A percentile compares a stretch with the other conserved stretches of the same genome.
Evolutionary conservation across 2,888 invertebrate genomes (phyloP).

Genomic region (Tiliacea aurago): DNA sequence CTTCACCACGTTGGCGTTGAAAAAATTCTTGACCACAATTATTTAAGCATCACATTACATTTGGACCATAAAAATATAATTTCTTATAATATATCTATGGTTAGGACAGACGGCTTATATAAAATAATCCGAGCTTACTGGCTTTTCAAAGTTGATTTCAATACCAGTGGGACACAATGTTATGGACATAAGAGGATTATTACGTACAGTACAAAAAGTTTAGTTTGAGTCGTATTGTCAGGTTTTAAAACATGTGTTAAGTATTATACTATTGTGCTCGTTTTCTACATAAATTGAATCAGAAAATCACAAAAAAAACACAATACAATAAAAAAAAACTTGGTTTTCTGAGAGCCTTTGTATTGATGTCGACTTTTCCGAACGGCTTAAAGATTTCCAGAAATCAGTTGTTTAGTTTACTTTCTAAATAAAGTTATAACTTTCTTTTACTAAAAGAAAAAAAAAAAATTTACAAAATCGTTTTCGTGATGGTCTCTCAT

Average conservation of each 20-base stretch:
- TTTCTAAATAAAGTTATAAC: neutral
- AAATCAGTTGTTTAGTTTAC: neutral
- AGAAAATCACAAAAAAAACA: neutral
- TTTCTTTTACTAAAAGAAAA: neutral
- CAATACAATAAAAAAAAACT: neutral
- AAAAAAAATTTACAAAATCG: neutral
- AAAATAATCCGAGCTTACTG: neutral
- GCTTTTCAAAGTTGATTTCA: neutral
- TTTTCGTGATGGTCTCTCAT: neutral
- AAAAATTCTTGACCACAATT: neutral
- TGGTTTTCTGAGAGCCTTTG: neutral
- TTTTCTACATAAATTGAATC: neutral
- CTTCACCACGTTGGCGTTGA: neutral
- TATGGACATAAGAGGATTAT: constrained; percentile 31
- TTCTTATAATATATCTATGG: no score
- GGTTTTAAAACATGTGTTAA: constrained; percentile 1
- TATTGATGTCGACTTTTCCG: neutral
- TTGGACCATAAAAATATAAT: no score
- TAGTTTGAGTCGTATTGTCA: constrained; percentile 5
- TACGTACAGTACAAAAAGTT: neutral
- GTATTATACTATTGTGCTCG: constrained; percentile 1
- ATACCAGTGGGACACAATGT: neutral
- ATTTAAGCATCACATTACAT: neutral
- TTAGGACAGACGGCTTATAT: neutral
- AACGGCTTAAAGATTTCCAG: neutral